Percentiles rank a stretch among this genome's conserved stretches.
Evolutionary conservation across 1,140 invertebrate species (phyloP).

Genomic region (Reticulitermes speratus): DNA sequence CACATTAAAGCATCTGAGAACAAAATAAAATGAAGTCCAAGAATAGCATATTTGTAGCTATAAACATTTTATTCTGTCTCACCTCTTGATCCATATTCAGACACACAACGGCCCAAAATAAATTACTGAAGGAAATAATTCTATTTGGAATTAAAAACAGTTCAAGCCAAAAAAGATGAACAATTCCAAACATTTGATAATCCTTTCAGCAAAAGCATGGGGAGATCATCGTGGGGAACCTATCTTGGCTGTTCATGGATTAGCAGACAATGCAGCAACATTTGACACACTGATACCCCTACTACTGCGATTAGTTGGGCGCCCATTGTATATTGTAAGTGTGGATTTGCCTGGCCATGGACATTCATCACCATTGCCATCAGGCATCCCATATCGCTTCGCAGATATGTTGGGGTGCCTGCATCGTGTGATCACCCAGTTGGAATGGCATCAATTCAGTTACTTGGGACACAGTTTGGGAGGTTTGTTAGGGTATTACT

Average conservation of each 20-base stretch:
- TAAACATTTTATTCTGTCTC: too few relatives aligned
- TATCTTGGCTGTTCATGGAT: constrained; percentile 63
- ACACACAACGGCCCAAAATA: too few relatives aligned
- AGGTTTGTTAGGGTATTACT: constrained; percentile 49
- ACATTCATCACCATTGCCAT: constrained; percentile 59
- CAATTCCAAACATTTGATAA: too few relatives aligned
- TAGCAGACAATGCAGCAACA: constrained; percentile 61
- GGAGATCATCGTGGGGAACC: constrained; percentile 52
- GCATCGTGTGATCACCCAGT: constrained; percentile 53
- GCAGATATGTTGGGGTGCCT: constrained; percentile 52
- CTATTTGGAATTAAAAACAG: too few relatives aligned
- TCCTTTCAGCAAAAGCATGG: constrained; percentile 62
- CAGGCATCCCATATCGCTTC: constrained; percentile 49
- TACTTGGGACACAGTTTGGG: constrained; percentile 61
- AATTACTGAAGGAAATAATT: too few relatives aligned
- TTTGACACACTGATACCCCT: constrained; percentile 62
- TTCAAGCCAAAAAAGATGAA: too few relatives aligned
- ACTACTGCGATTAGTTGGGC: constrained; percentile 49
- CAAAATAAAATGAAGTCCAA: too few relatives aligned
- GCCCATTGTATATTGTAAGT: constrained; percentile 57
- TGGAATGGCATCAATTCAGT: constrained; percentile 57
- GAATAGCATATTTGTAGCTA: too few relatives aligned
- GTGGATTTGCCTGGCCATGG: constrained; percentile 73
- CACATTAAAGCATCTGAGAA: too few relatives aligned
- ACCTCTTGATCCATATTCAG: too few relatives aligned